Conservation (phyloP, 2,888 invertebrate genomes). For the Priapulus caudatus region DNA sequence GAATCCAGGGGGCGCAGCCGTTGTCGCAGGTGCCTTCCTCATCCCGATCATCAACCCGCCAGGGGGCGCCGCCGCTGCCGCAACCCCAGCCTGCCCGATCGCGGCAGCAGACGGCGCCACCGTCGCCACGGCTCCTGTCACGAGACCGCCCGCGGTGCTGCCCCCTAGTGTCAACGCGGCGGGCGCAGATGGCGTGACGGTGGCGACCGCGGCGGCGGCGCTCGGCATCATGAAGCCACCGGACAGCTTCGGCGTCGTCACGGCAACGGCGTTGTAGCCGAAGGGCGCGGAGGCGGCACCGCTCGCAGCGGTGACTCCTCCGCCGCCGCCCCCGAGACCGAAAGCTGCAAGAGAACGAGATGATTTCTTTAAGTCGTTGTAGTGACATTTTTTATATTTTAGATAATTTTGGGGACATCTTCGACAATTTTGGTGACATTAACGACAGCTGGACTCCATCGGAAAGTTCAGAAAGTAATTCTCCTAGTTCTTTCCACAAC, state of each 20-base stretch:
- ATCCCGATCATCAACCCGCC: slow-evolving; percentile 23
- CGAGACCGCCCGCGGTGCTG: not conserved
- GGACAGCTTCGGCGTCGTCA: not conserved
- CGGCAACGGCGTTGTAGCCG: not conserved
- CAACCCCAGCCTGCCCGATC: not conserved
- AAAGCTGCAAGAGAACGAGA: slow-evolving; percentile 6
- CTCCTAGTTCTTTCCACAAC: no score
- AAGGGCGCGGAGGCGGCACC: not conserved
- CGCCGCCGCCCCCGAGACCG: slow-evolving; percentile 13
- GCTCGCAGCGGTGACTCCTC: not conserved
- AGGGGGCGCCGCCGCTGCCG: slow-evolving; percentile 2
- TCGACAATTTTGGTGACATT: no score
- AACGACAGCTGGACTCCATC: no score
- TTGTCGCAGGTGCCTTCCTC: slow-evolving; percentile 19
- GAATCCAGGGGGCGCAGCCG: slow-evolving; percentile 6
- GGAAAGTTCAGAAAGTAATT: no score
- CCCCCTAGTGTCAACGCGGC: not conserved
- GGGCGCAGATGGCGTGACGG: not conserved
- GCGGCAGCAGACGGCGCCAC: slow-evolving; percentile 7
- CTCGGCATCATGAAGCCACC: not conserved
- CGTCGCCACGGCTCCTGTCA: no score
- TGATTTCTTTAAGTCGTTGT: no score
- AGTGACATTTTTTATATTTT: no score
- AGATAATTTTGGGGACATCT: no score
- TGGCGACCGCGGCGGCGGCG: not conserved